Base-by-base conservation (phyloP, 2,113 vertebrate species). In the Nerophis lumbriciformis region DNA sequence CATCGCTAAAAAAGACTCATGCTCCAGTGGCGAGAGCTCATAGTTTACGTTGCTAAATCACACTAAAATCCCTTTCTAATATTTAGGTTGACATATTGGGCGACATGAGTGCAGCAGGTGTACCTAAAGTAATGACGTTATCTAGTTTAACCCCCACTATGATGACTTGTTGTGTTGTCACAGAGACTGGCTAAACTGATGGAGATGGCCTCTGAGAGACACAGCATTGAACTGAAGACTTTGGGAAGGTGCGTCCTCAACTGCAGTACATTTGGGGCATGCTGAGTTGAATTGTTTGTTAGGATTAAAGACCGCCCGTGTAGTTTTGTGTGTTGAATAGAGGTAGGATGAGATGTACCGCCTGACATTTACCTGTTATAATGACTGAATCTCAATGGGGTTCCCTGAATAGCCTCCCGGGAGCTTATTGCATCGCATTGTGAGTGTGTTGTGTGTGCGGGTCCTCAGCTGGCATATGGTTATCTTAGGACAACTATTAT, bases 201-300 rank as follows among this genome's bases (percentile, higher is more conserved):
- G 76, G 94, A 97, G 80, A 83, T 94, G 65, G 94, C 95, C 72
- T 88, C 83, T 65, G 94, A 96, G 82, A 94, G 73, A 82, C 96
- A 98, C 75, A 39, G 76, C 42, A 82, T 78, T 4, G 95, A 97
- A 80, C 76, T 93, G 79, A 95, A 90, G 85, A 78, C 75, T 1
- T 88, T 96, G 0, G 93, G 94, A 78, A 96, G 81, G 97, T 97
- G 87, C 16, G 73, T 78, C 49, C 75, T 61, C 72, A 61, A 71
- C 53, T 61, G 44, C 60, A 66, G 76, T 77, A 81, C 76, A 48
- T 69, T 67, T n/a, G 1, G 63, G 49, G 78, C 71, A 75, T 15
- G 59, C 59, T 61, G 66, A 69, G 57, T 70, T 39, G n/a, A 13
- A 63, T 76, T 77, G 70, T 68, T 64, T 53, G 58, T 48, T 69